Evolutionary conservation across 1,140 invertebrate species (phyloP), one percentile per base, ranked within the genome.

Genomic region (Scaptodrosophila lebanonensis): DNA sequence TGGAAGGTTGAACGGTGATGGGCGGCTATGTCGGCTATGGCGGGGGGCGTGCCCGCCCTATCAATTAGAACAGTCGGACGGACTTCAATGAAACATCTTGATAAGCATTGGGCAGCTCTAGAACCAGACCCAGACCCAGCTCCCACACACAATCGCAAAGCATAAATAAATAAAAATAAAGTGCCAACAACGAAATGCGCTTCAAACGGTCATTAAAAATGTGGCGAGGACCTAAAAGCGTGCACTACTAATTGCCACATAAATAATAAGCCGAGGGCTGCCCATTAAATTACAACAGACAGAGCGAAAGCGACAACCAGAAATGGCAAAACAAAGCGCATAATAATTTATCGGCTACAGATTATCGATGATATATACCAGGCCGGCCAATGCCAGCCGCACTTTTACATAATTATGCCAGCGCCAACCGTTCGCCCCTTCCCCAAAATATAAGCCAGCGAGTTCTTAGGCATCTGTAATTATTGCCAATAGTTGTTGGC

Each of bases 161-260:
- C 27, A 57, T 58, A 72, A 64, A 77, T 69, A 79, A 75, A 73
- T 73, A 73, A 69, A 69, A 63, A 69, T 61, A 73, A 79, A 69
- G 65, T 79, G 75, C 59, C 75, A 79, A 82, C 75, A 69, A 75
- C 69, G 75, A 82, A 79, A 79, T 73, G 75, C 75, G 75, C 75
- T 75, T 82, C 61, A 66, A 82, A 82, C 59, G 73, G 69, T 79
- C 73, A 79, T 79, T 79, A 82, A 79, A 79, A 79, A 53, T 60
- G 61, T 30, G 30, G 18, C 48, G 54, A 47, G 57, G 36, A 38
- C 40, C 70, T 58, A 52, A 72, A 72, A 72, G 66, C 62, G 62
- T 76, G 71, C 72, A 76, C 52, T 51, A 67, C 72, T 76, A 76
- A 76, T 76, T 76, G 72, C 72, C 72, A 66, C 66, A 76, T 76